A percentile compares a stretch with the other conserved stretches of the same genome.
phyloP scores from a whole-genome alignment of 1,140 invertebrate genomes.

The Plutomurus gul region DNA sequence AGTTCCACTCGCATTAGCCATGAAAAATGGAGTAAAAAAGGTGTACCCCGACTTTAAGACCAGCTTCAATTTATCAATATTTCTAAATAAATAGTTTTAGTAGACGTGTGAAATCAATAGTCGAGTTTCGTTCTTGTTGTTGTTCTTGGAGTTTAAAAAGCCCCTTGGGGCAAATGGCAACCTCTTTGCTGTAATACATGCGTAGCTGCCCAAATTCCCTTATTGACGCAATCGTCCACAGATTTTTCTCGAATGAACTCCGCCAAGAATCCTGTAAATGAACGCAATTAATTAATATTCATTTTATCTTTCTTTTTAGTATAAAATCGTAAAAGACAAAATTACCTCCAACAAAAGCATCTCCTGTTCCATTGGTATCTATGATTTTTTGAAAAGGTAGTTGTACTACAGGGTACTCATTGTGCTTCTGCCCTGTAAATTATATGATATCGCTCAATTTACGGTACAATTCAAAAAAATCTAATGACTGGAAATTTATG shows the following conservation, averaged over 20 bases:
- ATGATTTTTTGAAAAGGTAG: constrained; percentile 79
- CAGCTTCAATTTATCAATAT: no score
- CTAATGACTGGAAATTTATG: no score
- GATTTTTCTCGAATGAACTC: constrained; percentile 79
- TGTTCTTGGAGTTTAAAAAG: no score
- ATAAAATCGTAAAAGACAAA: neutral
- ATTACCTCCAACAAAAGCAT: constrained; percentile 93
- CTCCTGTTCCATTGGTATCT: constrained; percentile 98
- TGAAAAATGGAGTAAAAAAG: no score
- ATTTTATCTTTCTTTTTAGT: no score
- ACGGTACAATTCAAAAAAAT: no score
- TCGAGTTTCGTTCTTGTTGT: no score
- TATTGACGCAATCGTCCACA: constrained; percentile 79
- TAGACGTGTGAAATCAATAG: no score
- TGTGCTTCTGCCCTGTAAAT: constrained; percentile 11
- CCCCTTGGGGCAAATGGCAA: constrained; percentile 69
- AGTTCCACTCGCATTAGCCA: no score
- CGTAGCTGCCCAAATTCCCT: constrained; percentile 84
- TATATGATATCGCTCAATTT: no score
- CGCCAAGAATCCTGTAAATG: constrained; percentile 72
- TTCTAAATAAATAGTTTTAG: no score
- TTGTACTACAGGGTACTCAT: constrained; percentile 72
- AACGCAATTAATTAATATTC: neutral
- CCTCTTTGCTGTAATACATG: constrained; percentile 85
- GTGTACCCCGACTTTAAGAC: no score